These are phyloP conservation scores for Eclectus roratus DNA, from an alignment of 2,113 vertebrate species.

Conservation along the genomic window DNA sequence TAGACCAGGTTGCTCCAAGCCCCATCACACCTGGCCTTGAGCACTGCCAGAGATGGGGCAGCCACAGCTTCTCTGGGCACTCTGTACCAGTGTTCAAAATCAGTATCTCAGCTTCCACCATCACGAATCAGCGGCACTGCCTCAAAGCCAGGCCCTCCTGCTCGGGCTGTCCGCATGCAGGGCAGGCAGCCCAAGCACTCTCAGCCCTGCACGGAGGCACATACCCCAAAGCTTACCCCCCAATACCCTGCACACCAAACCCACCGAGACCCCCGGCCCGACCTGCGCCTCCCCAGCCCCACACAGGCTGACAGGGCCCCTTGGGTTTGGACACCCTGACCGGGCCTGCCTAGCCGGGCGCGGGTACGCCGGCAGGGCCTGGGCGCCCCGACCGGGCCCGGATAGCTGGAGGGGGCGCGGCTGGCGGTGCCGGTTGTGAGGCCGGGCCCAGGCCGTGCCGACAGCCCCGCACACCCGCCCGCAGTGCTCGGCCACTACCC, in stretches of 20 bases:
- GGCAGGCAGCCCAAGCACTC: neutral
- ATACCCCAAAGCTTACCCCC: neutral
- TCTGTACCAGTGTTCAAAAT: neutral
- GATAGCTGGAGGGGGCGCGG: rapidly evolving
- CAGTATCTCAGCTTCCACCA: rapidly evolving
- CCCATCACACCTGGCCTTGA: neutral
- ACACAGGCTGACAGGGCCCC: neutral
- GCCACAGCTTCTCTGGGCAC: neutral
- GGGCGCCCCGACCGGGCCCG: too few relatives aligned
- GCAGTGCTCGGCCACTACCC: neutral
- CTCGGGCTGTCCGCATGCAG: too few relatives aligned
- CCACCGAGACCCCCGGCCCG: neutral
- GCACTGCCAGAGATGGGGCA: neutral
- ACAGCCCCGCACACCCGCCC: neutral
- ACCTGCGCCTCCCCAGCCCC: neutral
- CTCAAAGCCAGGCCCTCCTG: neutral
- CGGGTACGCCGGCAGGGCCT: neutral
- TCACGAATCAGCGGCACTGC: neutral
- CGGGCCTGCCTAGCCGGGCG: neutral
- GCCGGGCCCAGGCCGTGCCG: neutral
- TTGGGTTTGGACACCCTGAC: neutral
- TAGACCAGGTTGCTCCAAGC: neutral
- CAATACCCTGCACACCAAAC: neutral
- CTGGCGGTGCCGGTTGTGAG: too few relatives aligned
- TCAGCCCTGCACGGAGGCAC: rapidly evolving